Conservation (phyloP, 2,113 vertebrate species). For the Bujurquina vittata region DNA sequence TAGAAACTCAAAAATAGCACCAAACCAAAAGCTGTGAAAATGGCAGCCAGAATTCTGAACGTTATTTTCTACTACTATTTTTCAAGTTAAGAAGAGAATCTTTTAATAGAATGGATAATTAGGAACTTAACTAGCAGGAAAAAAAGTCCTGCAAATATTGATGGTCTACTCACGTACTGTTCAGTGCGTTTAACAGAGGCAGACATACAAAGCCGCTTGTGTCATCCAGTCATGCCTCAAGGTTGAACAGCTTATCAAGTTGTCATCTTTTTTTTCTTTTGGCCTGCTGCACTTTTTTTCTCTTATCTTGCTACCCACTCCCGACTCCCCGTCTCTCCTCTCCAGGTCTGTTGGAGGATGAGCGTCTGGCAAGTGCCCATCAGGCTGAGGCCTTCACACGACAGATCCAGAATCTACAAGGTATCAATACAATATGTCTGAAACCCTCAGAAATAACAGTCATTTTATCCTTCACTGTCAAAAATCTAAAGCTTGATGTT, state of each 20-base stretch:
- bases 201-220: conserved; percentile 14
- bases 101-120: neutral
- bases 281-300: conserved; percentile 45
- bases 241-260: conserved; percentile 59
- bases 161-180: neutral
- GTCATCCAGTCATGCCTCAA: conserved; percentile 46
- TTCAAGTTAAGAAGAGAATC: neutral
- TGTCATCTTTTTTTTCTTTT: conserved; percentile 55
- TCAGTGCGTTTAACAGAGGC: neutral
- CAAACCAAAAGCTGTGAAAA: conserved; percentile 32
- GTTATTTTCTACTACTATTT: neutral
- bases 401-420: conserved; percentile 86
- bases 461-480: neutral
- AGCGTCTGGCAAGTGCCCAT: conserved; percentile 87
- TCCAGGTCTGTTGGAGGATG: conserved; percentile 89
- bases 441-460: neutral
- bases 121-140: neutral
- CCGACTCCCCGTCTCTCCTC: neutral
- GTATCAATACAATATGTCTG: conserved; percentile 49
- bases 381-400: conserved; percentile 87
- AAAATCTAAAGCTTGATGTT: neutral
- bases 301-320: conserved; percentile 40
- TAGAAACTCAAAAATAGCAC: conserved; percentile 12
- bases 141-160: neutral
- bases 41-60: neutral